These are phyloP conservation scores for Hyles lineata DNA, from an alignment of 2,888 invertebrate genomes.

Conservation along the genomic window DNA sequence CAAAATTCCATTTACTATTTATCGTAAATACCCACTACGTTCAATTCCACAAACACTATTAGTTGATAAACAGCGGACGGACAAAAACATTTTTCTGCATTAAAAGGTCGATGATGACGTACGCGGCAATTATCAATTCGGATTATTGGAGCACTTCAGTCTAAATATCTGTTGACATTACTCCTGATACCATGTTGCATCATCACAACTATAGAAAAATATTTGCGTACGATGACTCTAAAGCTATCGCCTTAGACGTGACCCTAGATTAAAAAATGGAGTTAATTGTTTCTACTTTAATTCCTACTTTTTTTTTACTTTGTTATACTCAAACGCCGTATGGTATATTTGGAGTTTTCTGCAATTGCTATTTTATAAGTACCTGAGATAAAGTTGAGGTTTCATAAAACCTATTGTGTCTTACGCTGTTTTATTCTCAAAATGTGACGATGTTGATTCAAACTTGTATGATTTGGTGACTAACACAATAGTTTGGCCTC, in stretches of 20 bases:
- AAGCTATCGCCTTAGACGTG: neutral
- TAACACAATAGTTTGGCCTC: too few species aligned
- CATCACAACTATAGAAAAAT: neutral
- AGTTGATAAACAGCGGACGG: constrained; percentile 18
- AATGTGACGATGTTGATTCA: too few species aligned
- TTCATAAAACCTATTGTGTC: too few species aligned
- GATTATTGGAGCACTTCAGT: constrained; percentile 25
- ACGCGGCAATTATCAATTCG: constrained; percentile 34
- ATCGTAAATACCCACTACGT: neutral
- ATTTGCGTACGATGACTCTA: constrained; percentile 1
- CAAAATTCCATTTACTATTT: too few species aligned
- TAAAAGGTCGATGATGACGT: constrained; percentile 42
- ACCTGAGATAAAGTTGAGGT: too few species aligned
- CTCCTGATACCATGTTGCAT: constrained; percentile 11
- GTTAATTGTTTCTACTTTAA: neutral
- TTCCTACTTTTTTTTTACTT: too few species aligned
- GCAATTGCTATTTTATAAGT: too few species aligned
- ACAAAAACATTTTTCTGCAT: constrained; percentile 31
- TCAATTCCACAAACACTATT: neutral
- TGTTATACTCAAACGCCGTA: too few species aligned
- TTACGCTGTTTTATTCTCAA: too few species aligned
- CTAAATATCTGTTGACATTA: constrained; percentile 24
- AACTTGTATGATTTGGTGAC: too few species aligned
- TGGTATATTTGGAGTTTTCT: too few species aligned
- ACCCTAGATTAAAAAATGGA: neutral